Conservation (phyloP, 1,140 invertebrate species). For the Hesperophylax magnus region DNA sequence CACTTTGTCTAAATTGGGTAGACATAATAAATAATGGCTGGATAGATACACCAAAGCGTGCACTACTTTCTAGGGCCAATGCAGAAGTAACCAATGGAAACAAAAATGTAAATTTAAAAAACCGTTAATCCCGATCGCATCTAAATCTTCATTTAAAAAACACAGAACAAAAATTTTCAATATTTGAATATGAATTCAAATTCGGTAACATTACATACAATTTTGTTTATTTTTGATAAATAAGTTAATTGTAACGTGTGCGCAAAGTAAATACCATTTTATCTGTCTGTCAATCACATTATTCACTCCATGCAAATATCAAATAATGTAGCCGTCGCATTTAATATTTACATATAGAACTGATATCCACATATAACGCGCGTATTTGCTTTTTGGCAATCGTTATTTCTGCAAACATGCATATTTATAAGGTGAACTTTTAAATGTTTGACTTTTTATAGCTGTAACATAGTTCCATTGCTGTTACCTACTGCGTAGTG, state of each 20-base stretch:
- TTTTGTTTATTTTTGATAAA: slow-evolving; percentile 18
- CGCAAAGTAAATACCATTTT: slow-evolving; percentile 27
- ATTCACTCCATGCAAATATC: slow-evolving; percentile 39
- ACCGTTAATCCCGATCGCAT: no score
- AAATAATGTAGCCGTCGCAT: slow-evolving; percentile 11
- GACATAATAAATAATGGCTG: no score
- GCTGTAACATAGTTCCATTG: no score
- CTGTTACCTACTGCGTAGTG: no score
- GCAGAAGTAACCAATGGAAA: no score
- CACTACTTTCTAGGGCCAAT: no score
- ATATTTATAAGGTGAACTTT: no score
- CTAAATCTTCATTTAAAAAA: no score
- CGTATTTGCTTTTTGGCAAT: slow-evolving; percentile 37
- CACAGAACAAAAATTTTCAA: not conserved
- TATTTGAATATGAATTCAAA: not conserved
- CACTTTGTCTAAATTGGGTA: no score
- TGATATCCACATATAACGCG: not conserved
- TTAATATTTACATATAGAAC: slow-evolving; percentile 19
- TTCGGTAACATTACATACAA: not conserved
- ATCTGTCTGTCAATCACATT: slow-evolving; percentile 41
- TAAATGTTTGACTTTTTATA: no score
- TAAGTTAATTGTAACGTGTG: slow-evolving; percentile 12
- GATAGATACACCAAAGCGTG: no score
- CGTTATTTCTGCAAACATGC: not conserved
- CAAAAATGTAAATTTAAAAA: no score